Evolutionary conservation across 2,888 invertebrate genomes (phyloP), one percentile per base, ranked within the genome.

Genomic region (Trimorus sp.): DNA sequence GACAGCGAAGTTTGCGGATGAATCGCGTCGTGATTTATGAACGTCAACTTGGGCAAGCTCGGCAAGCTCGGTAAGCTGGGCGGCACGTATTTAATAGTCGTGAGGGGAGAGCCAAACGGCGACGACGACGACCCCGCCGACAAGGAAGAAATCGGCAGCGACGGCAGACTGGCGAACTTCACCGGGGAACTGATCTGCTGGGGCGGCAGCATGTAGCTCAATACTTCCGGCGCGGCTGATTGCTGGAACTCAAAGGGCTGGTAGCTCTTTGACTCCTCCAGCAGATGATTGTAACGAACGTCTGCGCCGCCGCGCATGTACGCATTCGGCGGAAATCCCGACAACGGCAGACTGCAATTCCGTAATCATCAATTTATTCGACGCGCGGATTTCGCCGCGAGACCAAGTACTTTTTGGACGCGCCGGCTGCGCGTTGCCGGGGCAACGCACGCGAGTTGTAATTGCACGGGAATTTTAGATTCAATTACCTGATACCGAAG

Each of bases 11-110:
- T 16, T 9, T 84, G 76, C 26, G 81, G 70, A 12, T 56, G 82
- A 42, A 71, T 73, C 1, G 85, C 40, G 51, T 82, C 84, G 16
- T 83, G 77, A 38, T 83, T 68, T 36, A 85, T 40, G 81, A 85
- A 86, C 37, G 85, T 68, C 40, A 86, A 56, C 66, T 85, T 86
- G 12, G 87, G 40, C 11, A 40, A 9, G 14, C 79, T 82, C 48
- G 83, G 26, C 0, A 26, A 26, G 26, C 26, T 26, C 2, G 26
- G 40, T 40, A 40, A 9, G 14, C 79, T 83, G 51, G 84, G 26
- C 0, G 84, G 62, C 7, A 85, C 15, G 69, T 86, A 86, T 80
- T 86, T 87, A 60, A 87, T 68, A 9, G 85, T 74, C 71, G 85
- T 84, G 74, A 85, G 26, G 6, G 87, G 85, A 16, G 83, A 81